phyloP scores from a whole-genome alignment of 2,888 invertebrate genomes.

The Hypsopygia costalis region DNA sequence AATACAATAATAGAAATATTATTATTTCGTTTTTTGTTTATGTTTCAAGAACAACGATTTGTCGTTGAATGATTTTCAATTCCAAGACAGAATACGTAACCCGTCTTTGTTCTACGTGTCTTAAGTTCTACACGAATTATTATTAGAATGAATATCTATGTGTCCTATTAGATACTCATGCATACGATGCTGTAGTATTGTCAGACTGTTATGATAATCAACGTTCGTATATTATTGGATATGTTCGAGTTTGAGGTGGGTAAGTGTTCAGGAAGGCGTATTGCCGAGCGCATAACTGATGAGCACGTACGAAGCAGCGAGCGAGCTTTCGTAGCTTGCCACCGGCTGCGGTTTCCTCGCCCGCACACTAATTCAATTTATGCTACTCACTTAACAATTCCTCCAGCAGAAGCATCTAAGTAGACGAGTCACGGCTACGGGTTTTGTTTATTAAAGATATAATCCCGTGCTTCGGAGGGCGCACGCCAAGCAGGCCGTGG shows the following conservation, averaged over 20 bases:
- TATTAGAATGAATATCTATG: too few species aligned
- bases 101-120: too few species aligned
- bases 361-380: slow-evolving; percentile 49
- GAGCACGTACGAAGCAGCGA: slow-evolving; percentile 27
- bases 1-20: too few species aligned
- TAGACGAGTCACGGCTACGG: slow-evolving; percentile 56
- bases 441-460: slow-evolving; percentile 55
- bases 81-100: too few species aligned
- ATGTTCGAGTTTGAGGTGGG: slow-evolving; percentile 13
- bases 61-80: too few species aligned
- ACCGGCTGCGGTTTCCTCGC: slow-evolving; percentile 17
- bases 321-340: slow-evolving; percentile 17
- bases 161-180: too few species aligned
- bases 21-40: too few species aligned
- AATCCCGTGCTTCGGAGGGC: slow-evolving; percentile 33
- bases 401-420: slow-evolving; percentile 55
- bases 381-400: slow-evolving; percentile 58
- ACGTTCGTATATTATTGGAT: slow-evolving; percentile 15
- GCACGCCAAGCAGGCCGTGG: too few species aligned
- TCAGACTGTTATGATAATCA: slow-evolving; percentile 3
- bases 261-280: slow-evolving; percentile 22
- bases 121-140: too few species aligned
- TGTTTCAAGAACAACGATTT: too few species aligned
- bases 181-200: background rate
- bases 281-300: slow-evolving; percentile 26